These are phyloP conservation scores for Ichneumoninae sp. DNA, from an alignment of 2,888 invertebrate genomes.

Conservation along the genomic window DNA sequence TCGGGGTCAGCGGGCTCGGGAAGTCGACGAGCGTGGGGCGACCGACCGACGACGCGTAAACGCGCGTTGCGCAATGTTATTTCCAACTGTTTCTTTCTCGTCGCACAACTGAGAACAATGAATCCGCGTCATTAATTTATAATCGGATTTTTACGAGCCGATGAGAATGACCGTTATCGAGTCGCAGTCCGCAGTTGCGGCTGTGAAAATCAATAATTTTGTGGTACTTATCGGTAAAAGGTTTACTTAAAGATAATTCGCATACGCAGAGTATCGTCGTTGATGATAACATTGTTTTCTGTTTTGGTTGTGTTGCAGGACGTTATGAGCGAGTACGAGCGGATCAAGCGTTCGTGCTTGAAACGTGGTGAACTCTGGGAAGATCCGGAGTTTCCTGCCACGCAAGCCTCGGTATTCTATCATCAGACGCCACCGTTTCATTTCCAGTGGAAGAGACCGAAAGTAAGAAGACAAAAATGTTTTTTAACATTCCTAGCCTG, in stretches of 20 bases:
- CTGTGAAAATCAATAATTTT: background rate
- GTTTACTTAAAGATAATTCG: background rate
- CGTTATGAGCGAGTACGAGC: conserved; percentile 93
- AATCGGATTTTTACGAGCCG: conserved; percentile 33
- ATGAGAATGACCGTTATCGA: conserved; percentile 21
- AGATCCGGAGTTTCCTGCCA: conserved; percentile 96
- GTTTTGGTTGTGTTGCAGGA: conserved; percentile 76
- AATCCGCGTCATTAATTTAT: conserved; percentile 39
- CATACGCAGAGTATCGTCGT: background rate
- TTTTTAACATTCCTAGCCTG: background rate
- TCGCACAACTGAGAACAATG: conserved; percentile 35
- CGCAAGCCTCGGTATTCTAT: conserved; percentile 95
- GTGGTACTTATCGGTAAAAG: background rate
- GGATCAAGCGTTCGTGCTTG: conserved; percentile 92
- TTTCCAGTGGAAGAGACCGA: conserved; percentile 95
- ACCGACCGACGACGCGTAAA: conserved; percentile 58
- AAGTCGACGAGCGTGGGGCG: conserved; percentile 62
- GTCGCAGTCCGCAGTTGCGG: background rate
- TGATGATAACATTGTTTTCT: conserved; percentile 8
- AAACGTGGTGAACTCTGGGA: conserved; percentile 94
- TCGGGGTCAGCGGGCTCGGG: conserved; percentile 66
- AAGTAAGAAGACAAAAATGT: conserved; percentile 86
- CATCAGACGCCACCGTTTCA: conserved; percentile 97
- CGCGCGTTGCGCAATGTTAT: conserved; percentile 65
- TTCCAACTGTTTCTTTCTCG: conserved; percentile 39